phyloP scores from a whole-genome alignment of 2,888 invertebrate genomes.

The Strigamia crassipes region DNA sequence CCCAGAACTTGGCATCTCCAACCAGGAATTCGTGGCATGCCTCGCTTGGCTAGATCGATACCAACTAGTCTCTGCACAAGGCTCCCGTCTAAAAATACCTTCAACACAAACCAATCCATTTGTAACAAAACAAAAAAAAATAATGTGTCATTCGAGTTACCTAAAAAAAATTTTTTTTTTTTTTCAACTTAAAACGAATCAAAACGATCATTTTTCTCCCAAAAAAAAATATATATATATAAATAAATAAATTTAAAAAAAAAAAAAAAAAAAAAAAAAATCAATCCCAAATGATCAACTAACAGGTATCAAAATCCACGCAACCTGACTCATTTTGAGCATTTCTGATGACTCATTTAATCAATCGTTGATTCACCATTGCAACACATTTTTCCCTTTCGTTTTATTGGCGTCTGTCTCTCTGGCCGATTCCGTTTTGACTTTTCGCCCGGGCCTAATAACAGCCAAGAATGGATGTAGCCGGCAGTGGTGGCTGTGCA shows the following conservation, averaged over 20 bases:
- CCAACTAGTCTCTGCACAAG: not conserved
- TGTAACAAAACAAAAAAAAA: not conserved
- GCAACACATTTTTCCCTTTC: not conserved
- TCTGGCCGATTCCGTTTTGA: not conserved
- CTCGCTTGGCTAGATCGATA: slow-evolving; percentile 26
- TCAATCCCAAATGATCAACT: not conserved
- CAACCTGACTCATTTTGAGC: not conserved
- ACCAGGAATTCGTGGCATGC: slow-evolving; percentile 29
- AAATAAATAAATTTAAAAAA: too few relatives aligned
- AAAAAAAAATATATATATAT: too few relatives aligned
- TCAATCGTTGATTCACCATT: not conserved
- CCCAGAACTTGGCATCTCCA: slow-evolving; percentile 37
- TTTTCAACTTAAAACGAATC: not conserved
- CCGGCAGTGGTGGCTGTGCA: not conserved
- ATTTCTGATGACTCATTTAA: not conserved
- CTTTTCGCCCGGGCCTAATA: not conserved
- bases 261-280: too few relatives aligned
- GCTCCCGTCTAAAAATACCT: not conserved
- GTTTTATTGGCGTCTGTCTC: not conserved
- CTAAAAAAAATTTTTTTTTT: too few relatives aligned
- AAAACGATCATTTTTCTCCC: not conserved
- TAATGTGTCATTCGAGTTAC: not conserved
- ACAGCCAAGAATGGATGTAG: slow-evolving; percentile 29
- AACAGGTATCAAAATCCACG: not conserved
- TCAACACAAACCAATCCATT: not conserved